Evolutionary conservation across 2,113 vertebrate species (phyloP).

Genomic region (Columba janthina): DNA sequence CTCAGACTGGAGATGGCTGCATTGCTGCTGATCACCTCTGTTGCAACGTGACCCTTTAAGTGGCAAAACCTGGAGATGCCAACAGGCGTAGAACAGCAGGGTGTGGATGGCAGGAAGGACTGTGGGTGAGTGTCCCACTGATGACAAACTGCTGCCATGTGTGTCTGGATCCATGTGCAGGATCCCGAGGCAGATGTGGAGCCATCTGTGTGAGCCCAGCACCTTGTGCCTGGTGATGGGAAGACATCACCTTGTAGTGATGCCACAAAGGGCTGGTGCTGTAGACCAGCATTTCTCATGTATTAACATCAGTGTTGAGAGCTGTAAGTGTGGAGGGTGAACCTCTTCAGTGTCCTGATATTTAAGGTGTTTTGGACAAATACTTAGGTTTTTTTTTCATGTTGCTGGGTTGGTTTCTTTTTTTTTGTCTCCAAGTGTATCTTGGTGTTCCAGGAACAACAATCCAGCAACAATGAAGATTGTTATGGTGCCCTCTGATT

Average conservation of each 20-base stretch:
- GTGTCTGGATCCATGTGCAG: neutral
- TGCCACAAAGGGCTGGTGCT: neutral
- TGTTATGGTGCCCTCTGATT: constrained; percentile 41
- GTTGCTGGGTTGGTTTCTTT: neutral
- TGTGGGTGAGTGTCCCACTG: rapidly evolving
- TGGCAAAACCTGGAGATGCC: neutral
- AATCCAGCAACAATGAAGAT: constrained; percentile 34
- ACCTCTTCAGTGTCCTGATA: neutral
- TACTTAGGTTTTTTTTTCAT: neutral
- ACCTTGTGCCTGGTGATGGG: no score
- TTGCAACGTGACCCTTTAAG: neutral
- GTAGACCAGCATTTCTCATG: neutral
- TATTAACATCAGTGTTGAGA: neutral
- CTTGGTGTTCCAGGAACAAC: neutral
- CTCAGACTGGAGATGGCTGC: rapidly evolving
- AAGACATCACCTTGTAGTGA: no score
- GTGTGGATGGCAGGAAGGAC: neutral
- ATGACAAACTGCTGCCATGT: rapidly evolving
- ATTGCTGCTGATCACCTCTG: neutral
- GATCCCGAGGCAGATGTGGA: neutral
- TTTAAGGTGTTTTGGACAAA: neutral
- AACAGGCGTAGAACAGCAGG: neutral
- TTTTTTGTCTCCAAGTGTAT: neutral
- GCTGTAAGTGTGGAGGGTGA: no score
- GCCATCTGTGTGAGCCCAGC: rapidly evolving